A percentile compares a stretch with the other conserved stretches of the same genome.
Conservation (phyloP, 2,113 vertebrate species). For the Xiphophorus hellerii region DNA sequence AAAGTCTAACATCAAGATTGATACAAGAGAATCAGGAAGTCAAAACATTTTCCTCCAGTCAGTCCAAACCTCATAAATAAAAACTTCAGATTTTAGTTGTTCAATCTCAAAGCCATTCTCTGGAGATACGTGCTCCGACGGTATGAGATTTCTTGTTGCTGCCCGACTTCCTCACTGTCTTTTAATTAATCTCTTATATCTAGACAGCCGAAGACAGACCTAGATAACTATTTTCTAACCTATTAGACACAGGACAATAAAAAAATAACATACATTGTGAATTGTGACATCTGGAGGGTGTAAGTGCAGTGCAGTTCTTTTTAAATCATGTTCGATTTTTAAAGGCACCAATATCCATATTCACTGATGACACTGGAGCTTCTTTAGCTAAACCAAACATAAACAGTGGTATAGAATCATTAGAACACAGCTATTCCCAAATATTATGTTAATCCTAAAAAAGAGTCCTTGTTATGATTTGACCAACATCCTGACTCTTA, state of each 20-base stretch:
- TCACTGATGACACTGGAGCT: background rate
- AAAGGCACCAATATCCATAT: background rate
- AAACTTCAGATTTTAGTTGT: background rate
- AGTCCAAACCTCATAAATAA: background rate
- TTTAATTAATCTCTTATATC: background rate
- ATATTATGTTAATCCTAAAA: background rate
- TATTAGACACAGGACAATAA: no score
- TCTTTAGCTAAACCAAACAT: background rate
- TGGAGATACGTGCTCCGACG: background rate
- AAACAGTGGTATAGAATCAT: background rate
- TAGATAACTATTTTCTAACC: background rate
- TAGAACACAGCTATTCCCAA: background rate
- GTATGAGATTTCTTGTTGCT: no score
- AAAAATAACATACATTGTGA: no score
- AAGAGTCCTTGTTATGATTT: constrained; percentile 8
- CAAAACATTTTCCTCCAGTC: background rate
- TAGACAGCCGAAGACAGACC: background rate
- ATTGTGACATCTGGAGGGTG: no score
- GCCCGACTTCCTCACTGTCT: background rate
- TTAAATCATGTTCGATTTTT: background rate
- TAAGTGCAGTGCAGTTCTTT: background rate
- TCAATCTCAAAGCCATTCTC: background rate
- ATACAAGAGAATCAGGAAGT: background rate
- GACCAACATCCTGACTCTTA: constrained; percentile 3
- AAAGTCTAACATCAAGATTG: background rate